Base-by-base conservation (phyloP, 2,888 invertebrate species). In the Hypomecis atomaria region DNA sequence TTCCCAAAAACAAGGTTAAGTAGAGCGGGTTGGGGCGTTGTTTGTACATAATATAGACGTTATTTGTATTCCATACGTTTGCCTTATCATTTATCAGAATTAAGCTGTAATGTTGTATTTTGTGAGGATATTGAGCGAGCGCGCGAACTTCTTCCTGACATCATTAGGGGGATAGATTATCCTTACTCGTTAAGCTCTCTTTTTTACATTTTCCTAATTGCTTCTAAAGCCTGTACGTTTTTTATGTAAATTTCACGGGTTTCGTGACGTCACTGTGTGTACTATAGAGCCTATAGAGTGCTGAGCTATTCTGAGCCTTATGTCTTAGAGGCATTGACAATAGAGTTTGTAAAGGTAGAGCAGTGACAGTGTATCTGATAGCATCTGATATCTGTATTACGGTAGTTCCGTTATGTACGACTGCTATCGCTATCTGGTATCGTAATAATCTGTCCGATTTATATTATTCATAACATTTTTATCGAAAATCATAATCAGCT, bases 151-250 rank as follows among this genome's bases (percentile, higher is more conserved):
- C 43, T 62, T 62, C 50, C 33, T 23, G 13, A 7, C 37, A 38
- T 49, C 54, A 43, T 61, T 36, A 48, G 11, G 55, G 55, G 49
- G 44, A 37, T 36, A 50, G 59, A 59, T 59, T 57, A 65, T 53
- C 60, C 53, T 23, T 10, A 11, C 55, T 55, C 61, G 61, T 49
- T 56, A 48, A 55, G 55, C 45, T 63, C 59, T 64, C 53, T 48
- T 56, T 64, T 48, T 58, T 59, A 52, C 65, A 36, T 60, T 60
- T 53, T 33, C 57, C 60, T 65, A 65, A 65, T 65, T 60, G 60
- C 65, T 65, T 65, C 52, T 65, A 48, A 60, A 59, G 50, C 45
- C 50, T 55, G 34, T 45, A 47, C 56, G 59, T 55, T 57, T 62
- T 57, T 65, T 65, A 65, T 65, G 65, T 47, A 48, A 58, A 60